These are phyloP conservation scores for Paramisgurnus dabryanus DNA, from an alignment of 2,113 vertebrate species.

Conservation along the genomic window DNA sequence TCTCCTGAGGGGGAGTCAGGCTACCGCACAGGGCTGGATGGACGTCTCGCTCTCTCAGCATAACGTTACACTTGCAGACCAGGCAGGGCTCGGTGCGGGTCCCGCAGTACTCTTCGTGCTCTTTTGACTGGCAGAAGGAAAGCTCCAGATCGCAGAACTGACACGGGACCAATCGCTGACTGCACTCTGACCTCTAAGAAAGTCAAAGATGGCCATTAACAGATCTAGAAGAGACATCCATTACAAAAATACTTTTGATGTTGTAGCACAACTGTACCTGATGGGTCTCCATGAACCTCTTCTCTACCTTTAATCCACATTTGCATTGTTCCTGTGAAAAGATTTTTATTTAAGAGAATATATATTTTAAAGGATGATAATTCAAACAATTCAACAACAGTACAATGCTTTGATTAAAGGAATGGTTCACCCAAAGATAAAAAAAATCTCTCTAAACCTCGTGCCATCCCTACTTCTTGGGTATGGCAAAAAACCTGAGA, in stretches of 20 bases:
- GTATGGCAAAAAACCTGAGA: no score
- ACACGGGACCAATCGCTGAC: constrained; percentile 82
- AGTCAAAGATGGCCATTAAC: background rate
- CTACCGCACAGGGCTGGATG: constrained; percentile 82
- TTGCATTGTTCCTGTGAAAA: constrained; percentile 86
- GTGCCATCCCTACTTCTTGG: no score
- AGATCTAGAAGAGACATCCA: background rate
- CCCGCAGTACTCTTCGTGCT: constrained; percentile 92
- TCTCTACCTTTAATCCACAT: constrained; percentile 89
- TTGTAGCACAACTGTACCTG: constrained; percentile 73
- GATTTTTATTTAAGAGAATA: background rate
- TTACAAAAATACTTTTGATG: background rate
- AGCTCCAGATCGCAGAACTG: constrained; percentile 91
- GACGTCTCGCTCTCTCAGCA: constrained; percentile 82
- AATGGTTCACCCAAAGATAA: no score
- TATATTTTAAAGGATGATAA: no score
- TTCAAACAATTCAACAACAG: no score
- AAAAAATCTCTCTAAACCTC: no score
- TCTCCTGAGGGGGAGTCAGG: constrained; percentile 68
- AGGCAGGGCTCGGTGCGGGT: constrained; percentile 86
- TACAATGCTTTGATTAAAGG: no score
- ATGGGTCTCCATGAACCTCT: constrained; percentile 80
- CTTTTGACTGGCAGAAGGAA: constrained; percentile 78
- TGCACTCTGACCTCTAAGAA: constrained; percentile 78
- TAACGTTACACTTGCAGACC: constrained; percentile 81